Evolutionary conservation across 2,797 vertebrate species (phyloP), one percentile per base, ranked within the genome.

Genomic region (Periparus ater): DNA sequence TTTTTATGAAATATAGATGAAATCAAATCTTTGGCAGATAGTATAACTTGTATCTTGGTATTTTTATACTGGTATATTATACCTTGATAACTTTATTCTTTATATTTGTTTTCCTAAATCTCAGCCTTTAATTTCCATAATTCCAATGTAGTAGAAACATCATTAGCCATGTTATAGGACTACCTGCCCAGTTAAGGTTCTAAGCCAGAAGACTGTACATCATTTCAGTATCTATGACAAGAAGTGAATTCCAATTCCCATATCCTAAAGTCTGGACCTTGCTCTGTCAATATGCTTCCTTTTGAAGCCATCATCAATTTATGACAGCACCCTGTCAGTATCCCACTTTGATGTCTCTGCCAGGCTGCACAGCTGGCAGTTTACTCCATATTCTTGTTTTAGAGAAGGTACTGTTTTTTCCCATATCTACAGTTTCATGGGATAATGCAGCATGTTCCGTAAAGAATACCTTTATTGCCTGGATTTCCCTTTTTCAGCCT

Each of bases 1-100:
- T 95, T 75, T 91, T 60, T 85, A 96, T 42, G 88, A 97, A 98
- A 94, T 68, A 95, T 0, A 95, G 88, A 96, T 94, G 47, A 95
- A 92, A 96, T 96, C 10, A 96, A 92, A 95, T 3, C 16, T 94
- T 95, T 81, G 72, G 68, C 55, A 90, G 50, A 82, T 27, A 92
- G 42, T 95, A 50, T 83, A 91, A 63, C 67, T 94, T 89, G n/a
- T 42, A 50, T 68, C 42, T 89, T 62, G 29, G 12, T 75, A 27
- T 8, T 57, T 89, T 75, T 66, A 50, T 66, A 65, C 6, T 61
- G 45, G 21, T 40, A 45, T 17, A 27, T 65, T 50, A 4, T 34
- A 40, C 54, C 15, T 80, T 68, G 36, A 26, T 86, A 93, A 62
- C 19, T 81, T 81, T 57, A 57, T 58, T 77, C 38, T 38, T 1